Evolutionary conservation across 2,113 vertebrate species (phyloP), one percentile per base, ranked within the genome.

Genomic region (Rafetus swinhoei): DNA sequence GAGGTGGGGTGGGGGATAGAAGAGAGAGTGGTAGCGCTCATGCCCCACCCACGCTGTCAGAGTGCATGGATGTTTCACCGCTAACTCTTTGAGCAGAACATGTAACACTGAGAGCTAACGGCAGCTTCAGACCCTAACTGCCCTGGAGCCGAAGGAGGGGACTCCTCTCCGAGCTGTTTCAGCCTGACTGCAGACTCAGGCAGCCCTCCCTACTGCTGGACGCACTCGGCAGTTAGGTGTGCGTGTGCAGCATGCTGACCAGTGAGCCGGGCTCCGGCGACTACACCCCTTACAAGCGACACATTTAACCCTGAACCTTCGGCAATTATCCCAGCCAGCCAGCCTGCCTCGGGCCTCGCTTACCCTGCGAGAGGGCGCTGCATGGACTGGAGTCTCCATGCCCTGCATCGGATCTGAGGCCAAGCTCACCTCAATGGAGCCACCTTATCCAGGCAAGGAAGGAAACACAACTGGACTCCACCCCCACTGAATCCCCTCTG

Each of bases 61-160:
- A 7, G 39, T 45, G 39, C 39, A 77, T 4, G 6, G 39, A 77
- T 8, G 39, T 24, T 77, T 77, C 39, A 25, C 39, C 39, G 12
- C 21, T 13, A 50, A 77, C 50, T 14, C 3, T 53, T 56, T 39
- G 52, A 13, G 16, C 12, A 45, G 9, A 25, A 16, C 29, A 29
- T 45, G 45, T 45, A 56, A 59, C 24, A 59, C 7, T 2, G 9
- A 69, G 8, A 55, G n/a, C 39, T 2, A 2, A 50, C 14, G 32
- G 2, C 0, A 10, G 79, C 74, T 82, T 5, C 1, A 7, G 1
- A 45, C 0, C 0, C 3, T 79, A 8, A 22, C 9, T 0, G 0
- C 35, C 55, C 22, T 0, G 24, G 1, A 74, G 74, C 45, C 29
- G 45, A 62, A 80, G 7, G 16, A 6, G 15, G 39, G 0, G 0